phyloP scores from a whole-genome alignment of 2,113 vertebrate genomes.

The Anas platyrhynchos region DNA sequence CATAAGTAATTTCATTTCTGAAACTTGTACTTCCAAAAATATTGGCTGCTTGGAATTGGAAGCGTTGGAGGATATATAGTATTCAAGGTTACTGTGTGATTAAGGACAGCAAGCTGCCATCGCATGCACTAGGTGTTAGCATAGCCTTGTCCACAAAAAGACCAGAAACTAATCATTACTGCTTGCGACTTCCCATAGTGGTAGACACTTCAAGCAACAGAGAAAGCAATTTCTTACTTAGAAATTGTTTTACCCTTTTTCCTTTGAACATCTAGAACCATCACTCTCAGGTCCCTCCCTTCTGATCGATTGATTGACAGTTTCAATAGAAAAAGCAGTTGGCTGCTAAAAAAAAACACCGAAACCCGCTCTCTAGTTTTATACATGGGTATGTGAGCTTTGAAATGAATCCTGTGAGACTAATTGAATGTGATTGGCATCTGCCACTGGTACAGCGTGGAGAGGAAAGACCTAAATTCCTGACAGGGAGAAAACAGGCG shows the following conservation, averaged over 20 bases:
- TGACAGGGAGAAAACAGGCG: not conserved
- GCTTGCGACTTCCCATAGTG: constrained; percentile 54
- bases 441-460: constrained; percentile 34
- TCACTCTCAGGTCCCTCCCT: constrained; percentile 34
- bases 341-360: constrained; percentile 8
- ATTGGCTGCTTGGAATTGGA: constrained; percentile 35
- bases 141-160: constrained; percentile 26
- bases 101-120: constrained; percentile 42
- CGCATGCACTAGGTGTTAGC: not conserved
- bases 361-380: not conserved
- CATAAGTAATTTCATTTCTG: constrained; percentile 34
- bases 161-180: constrained; percentile 66
- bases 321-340: constrained; percentile 39
- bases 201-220: constrained; percentile 28
- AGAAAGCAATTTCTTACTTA: constrained; percentile 61
- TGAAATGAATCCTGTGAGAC: constrained; percentile 52
- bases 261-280: constrained; percentile 39
- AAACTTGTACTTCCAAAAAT: constrained; percentile 26
- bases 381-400: constrained; percentile 37
- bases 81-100: constrained; percentile 60
- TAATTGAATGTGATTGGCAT: constrained; percentile 71
- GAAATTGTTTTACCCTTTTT: constrained; percentile 72
- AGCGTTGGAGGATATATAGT: constrained; percentile 31
- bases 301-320: constrained; percentile 62
- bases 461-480: constrained; percentile 26